phyloP scores from a whole-genome alignment of 2,797 vertebrate species.

The Enteromius thamalakanensis region DNA sequence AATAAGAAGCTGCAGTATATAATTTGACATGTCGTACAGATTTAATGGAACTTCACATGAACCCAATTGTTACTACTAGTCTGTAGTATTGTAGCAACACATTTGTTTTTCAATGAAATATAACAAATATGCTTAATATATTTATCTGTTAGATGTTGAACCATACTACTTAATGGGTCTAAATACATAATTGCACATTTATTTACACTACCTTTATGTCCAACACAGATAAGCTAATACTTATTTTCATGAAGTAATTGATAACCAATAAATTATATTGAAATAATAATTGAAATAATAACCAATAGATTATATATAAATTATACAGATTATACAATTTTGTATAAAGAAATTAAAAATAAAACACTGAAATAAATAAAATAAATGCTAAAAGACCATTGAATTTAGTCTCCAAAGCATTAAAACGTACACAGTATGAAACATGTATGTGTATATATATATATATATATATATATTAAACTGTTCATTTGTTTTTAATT shows the following conservation, averaged over 20 bases:
- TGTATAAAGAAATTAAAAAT: background rate
- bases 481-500: background rate
- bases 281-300: too few relatives aligned
- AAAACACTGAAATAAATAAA: background rate
- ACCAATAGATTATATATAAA: too few relatives aligned
- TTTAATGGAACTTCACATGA: conserved; percentile 41
- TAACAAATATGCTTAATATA: too few relatives aligned
- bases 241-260: background rate
- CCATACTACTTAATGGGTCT: background rate
- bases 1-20: background rate
- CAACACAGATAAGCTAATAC: background rate
- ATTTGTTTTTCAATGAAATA: background rate
- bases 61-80: background rate
- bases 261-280: background rate
- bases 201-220: too few relatives aligned
- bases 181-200: background rate
- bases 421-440: too few relatives aligned
- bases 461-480: background rate
- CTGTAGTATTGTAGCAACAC: background rate
- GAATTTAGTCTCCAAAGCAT: background rate
- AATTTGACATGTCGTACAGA: background rate
- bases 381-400: background rate
- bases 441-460: too few relatives aligned
- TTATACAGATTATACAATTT: background rate
- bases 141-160: too few relatives aligned